These are phyloP conservation scores for Anastrepha obliqua DNA, from an alignment of 1,140 invertebrate species.

Conservation along the genomic window DNA sequence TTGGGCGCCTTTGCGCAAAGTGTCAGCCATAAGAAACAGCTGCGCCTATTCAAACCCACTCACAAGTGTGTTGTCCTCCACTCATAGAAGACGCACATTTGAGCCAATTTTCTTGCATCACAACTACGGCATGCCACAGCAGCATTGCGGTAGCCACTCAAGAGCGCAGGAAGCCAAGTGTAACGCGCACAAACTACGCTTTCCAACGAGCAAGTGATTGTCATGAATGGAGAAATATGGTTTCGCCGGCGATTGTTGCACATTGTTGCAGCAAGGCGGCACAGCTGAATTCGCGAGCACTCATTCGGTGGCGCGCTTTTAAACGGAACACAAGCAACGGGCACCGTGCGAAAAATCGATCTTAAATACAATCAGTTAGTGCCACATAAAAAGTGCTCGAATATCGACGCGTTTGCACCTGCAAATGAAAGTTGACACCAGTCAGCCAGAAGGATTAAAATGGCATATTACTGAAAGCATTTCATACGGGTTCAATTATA, in stretches of 20 bases:
- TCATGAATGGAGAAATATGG: conserved; percentile 16
- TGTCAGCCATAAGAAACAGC: neutral
- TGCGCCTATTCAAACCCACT: neutral
- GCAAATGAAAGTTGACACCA: neutral
- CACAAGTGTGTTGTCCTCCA: conserved; percentile 32
- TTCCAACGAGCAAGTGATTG: conserved; percentile 38
- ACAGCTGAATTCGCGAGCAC: neutral
- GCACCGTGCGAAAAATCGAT: neutral
- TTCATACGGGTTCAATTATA: neutral
- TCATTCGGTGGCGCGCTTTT: conserved; percentile 32
- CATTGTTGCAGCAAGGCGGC: neutral
- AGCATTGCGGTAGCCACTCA: conserved; percentile 17
- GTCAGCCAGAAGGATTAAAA: neutral
- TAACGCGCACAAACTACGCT: neutral
- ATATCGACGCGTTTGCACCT: neutral
- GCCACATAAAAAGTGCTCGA: neutral
- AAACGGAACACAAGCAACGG: conserved; percentile 21
- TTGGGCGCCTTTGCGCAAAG: neutral
- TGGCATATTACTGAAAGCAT: neutral
- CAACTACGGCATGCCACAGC: too few relatives aligned
- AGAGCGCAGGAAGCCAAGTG: conserved; percentile 41
- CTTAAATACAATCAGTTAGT: neutral
- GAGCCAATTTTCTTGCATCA: neutral
- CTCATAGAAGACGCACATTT: neutral
- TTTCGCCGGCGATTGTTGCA: neutral